Percentiles rank a stretch among this genome's conserved stretches.
Evolutionary conservation across 2,113 vertebrate genomes (phyloP).

Genomic region (Hippoglossus stenolepis): DNA sequence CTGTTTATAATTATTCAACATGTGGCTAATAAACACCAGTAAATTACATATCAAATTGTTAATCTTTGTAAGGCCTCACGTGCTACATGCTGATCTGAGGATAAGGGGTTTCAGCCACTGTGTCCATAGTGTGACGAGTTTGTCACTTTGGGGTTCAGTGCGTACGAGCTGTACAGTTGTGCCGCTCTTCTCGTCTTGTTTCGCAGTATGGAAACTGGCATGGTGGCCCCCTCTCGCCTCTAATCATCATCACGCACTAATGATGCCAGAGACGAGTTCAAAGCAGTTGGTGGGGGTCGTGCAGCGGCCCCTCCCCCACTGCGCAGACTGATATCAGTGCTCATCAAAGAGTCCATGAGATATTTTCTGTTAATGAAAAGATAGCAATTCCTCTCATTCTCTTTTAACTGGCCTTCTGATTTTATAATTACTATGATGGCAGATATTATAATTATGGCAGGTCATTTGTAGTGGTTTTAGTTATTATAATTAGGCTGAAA

Average conservation of each 20-base stretch:
- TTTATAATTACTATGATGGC: constrained; percentile 62
- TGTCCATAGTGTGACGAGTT: not conserved
- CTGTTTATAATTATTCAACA: no score
- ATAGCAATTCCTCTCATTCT: constrained; percentile 55
- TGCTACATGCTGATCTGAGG: no score
- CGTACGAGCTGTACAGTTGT: constrained; percentile 10
- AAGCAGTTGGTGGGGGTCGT: constrained; percentile 57
- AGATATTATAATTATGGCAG: constrained; percentile 65
- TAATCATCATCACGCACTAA: constrained; percentile 68
- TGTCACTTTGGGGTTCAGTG: constrained; percentile 16
- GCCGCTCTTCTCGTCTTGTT: constrained; percentile 35
- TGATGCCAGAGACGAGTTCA: constrained; percentile 69
- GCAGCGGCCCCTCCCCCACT: constrained; percentile 47
- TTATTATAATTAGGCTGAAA: constrained; percentile 65
- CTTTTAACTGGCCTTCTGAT: constrained; percentile 63
- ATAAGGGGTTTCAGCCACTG: not conserved
- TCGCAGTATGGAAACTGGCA: constrained; percentile 47
- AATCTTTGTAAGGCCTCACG: no score
- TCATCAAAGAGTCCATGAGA: constrained; percentile 68
- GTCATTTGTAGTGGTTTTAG: constrained; percentile 66
- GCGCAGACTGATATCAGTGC: constrained; percentile 43
- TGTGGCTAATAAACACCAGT: no score
- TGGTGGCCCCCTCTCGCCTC: constrained; percentile 40
- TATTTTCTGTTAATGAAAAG: constrained; percentile 63
- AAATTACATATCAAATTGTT: no score